phyloP scores from a whole-genome alignment of 1,140 invertebrate species.

The Choristoneura fumiferana region DNA sequence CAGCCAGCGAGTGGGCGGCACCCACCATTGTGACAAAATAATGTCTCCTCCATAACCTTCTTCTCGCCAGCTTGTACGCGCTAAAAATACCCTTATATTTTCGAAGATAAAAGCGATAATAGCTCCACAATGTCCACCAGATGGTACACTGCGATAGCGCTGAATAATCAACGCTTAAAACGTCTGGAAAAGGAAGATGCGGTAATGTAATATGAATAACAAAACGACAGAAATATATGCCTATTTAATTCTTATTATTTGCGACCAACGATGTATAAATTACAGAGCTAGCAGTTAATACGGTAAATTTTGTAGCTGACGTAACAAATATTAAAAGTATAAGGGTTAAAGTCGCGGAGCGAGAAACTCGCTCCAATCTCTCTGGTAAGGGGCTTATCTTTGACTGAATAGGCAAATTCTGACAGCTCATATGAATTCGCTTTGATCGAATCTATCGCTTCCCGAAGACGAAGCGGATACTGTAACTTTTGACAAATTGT shows the following conservation, averaged over 20 bases:
- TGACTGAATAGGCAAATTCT: slow-evolving; percentile 19
- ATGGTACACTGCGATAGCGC: slow-evolving; percentile 67
- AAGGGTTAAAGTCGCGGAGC: slow-evolving; percentile 26
- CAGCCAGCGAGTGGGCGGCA: slow-evolving; percentile 63
- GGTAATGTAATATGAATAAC: slow-evolving; percentile 77
- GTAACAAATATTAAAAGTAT: slow-evolving; percentile 20
- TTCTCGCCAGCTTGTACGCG: slow-evolving; percentile 32
- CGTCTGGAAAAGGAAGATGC: slow-evolving; percentile 77
- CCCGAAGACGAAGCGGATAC: slow-evolving; percentile 8
- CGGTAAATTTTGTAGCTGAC: slow-evolving; percentile 32
- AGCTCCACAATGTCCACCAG: slow-evolving; percentile 40
- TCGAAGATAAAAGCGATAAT: slow-evolving; percentile 40
- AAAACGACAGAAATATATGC: slow-evolving; percentile 74
- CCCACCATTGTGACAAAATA: slow-evolving; percentile 76
- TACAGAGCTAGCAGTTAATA: slow-evolving; percentile 36
- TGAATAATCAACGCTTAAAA: slow-evolving; percentile 78
- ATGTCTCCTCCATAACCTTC: slow-evolving; percentile 67
- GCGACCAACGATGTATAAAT: slow-evolving; percentile 58
- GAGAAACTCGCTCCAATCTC: slow-evolving; percentile 4
- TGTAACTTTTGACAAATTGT: slow-evolving; percentile 19
- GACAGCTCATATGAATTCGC: slow-evolving; percentile 19
- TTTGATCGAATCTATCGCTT: slow-evolving; percentile 17
- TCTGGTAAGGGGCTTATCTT: slow-evolving; percentile 16
- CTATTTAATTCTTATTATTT: slow-evolving; percentile 72
- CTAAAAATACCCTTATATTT: slow-evolving; percentile 49